These are phyloP conservation scores for Grallaria varia DNA, from an alignment of 2,113 vertebrate genomes.

Conservation along the genomic window DNA sequence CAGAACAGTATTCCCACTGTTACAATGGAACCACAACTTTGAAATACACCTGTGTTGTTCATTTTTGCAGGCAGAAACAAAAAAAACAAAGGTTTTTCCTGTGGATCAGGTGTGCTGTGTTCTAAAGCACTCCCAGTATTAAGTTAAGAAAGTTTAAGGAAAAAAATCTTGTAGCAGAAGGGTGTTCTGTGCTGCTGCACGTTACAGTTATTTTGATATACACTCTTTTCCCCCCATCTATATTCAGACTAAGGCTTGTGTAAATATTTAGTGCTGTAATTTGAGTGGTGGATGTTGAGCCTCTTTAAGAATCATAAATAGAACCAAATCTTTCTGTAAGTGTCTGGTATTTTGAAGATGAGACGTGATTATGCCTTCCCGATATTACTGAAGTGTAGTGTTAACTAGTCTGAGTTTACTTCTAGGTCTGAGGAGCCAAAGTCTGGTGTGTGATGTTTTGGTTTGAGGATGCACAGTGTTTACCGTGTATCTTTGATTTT, in stretches of 20 bases:
- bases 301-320: background rate
- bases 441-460: background rate
- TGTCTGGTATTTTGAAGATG: background rate
- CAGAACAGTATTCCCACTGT: background rate
- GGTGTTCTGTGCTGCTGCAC: background rate
- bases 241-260: background rate
- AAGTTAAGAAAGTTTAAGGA: background rate
- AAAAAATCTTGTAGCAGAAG: background rate
- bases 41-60: background rate
- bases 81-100: accelerated
- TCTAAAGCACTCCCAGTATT: background rate
- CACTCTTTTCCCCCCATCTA: accelerated
- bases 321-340: background rate
- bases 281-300: background rate
- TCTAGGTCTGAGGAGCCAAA: background rate
- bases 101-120: background rate
- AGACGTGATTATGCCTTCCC: background rate
- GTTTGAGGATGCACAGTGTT: background rate
- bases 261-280: background rate
- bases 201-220: background rate
- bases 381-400: background rate
- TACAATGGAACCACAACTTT: background rate
- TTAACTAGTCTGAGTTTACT: background rate
- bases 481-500: background rate
- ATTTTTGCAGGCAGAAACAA: background rate